Evolutionary conservation across 2,888 invertebrate genomes (phyloP).

Genomic region (Chelonus formosanus): DNA sequence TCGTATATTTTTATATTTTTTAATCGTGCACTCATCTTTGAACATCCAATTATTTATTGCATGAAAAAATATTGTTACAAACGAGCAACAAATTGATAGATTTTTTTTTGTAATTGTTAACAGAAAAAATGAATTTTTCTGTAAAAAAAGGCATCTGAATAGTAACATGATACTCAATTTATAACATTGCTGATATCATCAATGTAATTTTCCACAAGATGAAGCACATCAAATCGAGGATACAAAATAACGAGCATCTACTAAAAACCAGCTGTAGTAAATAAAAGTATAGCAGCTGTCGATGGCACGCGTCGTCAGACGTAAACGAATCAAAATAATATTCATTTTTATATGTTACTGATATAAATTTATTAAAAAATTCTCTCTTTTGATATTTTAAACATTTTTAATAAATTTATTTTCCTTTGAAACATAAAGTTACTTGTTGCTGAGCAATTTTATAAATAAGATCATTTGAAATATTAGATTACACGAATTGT

Average conservation of each 20-base stretch:
- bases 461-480: no score
- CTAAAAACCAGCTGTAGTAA: constrained; percentile 18
- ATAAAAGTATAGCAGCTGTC: constrained; percentile 49
- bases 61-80: no score
- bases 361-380: not conserved
- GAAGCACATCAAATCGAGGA: constrained; percentile 17
- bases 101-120: no score
- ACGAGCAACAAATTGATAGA: no score
- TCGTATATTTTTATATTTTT: not conserved
- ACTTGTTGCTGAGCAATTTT: no score
- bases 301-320: constrained; percentile 56
- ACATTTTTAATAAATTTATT: no score
- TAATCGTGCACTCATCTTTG: no score
- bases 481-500: no score
- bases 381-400: no score
- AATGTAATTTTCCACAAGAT: constrained; percentile 14
- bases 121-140: no score
- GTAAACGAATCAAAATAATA: constrained; percentile 48
- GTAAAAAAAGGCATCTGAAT: not conserved
- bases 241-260: constrained; percentile 25
- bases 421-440: no score
- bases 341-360: not conserved
- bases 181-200: constrained; percentile 7
- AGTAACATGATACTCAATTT: not conserved
- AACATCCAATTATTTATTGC: no score